Base-by-base conservation (phyloP, 1,140 invertebrate species). In the Nixonia krombeini region DNA sequence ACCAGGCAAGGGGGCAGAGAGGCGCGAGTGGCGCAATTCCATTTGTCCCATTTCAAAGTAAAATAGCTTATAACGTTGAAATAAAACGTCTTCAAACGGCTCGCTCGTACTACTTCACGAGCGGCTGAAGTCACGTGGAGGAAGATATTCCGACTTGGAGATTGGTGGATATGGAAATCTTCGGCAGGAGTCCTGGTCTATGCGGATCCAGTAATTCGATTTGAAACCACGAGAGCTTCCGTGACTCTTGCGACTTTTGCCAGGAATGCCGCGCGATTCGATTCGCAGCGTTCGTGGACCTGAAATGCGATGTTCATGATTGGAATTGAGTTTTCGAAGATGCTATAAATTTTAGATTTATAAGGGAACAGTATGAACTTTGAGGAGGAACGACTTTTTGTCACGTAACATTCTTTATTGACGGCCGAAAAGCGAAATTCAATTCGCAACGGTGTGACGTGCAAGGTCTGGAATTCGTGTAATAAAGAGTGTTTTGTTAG, bases 21-120 rank as follows among this genome's bases (percentile, higher is more conserved):
- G 29, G 18, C 18, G 63, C 21, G 29, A 35, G 45, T 28, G 40
- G 50, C 33, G 65, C 73, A 77, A 78, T 79, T 77, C 69, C 73
- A 78, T 78, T 79, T 77, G 77, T 76, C 68, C 74, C 62, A 78
- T 81, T 80, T 78, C 69, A 71, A 78, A 75, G 70, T 73, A 69
- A 74, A 78, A 77, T 78, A 76, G 75, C 73, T 77, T 79, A 78
- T 77, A 78, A 76, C 56, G 68, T 58, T 68, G 73, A 74, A 79
- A 77, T 78, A 79, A 79, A 67, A 61, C 55, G 57, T 67, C 47
- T 67, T 50, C 35, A 53, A 67, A 49, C 50, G 51, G 49, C 40
- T 41, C 56, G 51, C 50, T 59, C 44, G 55, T 47, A 37, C 47
- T 65, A 65, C 57, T 56, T 67, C 63, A 61, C 56, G 51, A 67